Conservation (phyloP, 2,797 vertebrate genomes). For the Gobio occitaniae region DNA sequence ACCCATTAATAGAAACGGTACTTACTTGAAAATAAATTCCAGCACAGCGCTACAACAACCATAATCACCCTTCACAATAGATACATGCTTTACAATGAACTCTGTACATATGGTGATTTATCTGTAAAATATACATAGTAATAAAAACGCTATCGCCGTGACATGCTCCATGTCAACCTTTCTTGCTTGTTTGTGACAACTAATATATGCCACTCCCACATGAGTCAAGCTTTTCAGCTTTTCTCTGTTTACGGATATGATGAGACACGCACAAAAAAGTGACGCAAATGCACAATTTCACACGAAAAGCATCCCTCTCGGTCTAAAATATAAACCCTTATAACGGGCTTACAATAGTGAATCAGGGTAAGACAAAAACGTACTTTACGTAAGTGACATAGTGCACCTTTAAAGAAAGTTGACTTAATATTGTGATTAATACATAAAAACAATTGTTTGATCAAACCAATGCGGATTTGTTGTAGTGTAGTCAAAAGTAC, state of each 20-base stretch:
- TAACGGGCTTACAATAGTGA: no score
- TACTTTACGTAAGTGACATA: background rate
- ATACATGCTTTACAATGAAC: background rate
- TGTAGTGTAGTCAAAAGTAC: background rate
- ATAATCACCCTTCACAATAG: background rate
- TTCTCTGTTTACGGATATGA: no score
- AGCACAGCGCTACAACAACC: background rate
- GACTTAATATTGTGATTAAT: background rate
- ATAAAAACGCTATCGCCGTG: no score
- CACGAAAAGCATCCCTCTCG: background rate
- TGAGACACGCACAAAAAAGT: no score
- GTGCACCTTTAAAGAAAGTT: background rate
- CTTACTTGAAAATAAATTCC: background rate
- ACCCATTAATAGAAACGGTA: background rate
- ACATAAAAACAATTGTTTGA: background rate
- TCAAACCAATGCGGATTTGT: background rate
- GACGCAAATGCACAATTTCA: background rate
- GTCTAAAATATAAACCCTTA: background rate
- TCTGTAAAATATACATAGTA: no score
- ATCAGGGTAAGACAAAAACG: background rate
- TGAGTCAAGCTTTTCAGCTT: background rate
- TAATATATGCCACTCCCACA: background rate
- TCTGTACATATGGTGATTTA: no score
- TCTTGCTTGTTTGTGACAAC: background rate
- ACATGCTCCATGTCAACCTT: background rate